Evolutionary conservation across 2,113 vertebrate genomes (phyloP).

Genomic region (Lamprotornis superbus): DNA sequence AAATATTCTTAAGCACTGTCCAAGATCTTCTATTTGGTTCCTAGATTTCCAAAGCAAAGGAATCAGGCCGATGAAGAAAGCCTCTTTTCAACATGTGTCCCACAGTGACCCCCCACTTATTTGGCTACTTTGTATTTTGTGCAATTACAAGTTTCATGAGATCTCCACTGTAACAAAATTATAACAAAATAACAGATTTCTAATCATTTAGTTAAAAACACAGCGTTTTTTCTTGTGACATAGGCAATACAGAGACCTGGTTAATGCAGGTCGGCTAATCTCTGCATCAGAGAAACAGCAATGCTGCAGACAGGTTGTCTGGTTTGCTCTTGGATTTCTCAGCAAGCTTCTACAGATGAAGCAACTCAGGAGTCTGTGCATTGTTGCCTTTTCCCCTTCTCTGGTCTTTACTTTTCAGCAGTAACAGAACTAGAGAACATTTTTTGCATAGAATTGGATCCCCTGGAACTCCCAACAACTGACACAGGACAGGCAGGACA

Average conservation of each 20-base stretch:
- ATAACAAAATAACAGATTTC: neutral
- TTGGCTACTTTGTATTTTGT: neutral
- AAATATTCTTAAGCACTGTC: neutral
- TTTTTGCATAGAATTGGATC: neutral
- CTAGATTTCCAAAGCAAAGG: neutral
- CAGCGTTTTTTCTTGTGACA: neutral
- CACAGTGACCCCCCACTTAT: neutral
- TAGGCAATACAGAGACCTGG: neutral
- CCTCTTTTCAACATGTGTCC: neutral
- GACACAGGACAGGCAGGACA: neutral
- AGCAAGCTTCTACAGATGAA: neutral
- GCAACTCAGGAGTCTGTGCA: neutral
- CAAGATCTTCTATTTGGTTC: neutral
- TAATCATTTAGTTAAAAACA: neutral
- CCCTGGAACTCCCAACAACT: neutral
- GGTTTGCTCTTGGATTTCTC: neutral
- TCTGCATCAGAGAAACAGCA: neutral
- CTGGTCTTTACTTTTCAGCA: neutral
- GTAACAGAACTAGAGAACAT: neutral
- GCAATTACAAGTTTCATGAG: neutral
- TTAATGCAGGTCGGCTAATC: neutral
- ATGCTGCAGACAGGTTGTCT: neutral
- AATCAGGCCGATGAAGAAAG: neutral
- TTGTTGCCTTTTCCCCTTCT: rapidly evolving
- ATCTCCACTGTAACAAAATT: neutral